Conservation (phyloP, 2,888 invertebrate species). For the Tenthredo livida region DNA sequence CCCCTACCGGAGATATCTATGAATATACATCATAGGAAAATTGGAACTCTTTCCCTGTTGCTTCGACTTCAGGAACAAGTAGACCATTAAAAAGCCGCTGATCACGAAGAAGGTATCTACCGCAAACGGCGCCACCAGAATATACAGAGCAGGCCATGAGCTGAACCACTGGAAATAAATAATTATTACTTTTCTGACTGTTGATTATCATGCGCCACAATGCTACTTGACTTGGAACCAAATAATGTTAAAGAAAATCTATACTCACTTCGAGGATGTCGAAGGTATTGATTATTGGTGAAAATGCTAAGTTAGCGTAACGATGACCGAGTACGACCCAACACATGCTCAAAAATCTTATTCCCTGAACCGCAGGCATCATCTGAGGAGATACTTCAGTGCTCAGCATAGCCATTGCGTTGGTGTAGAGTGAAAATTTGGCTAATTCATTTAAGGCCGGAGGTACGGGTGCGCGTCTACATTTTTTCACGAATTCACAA, state of each 20-base stretch:
- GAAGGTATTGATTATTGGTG: background rate
- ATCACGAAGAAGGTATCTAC: slow-evolving; percentile 79
- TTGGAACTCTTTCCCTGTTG: slow-evolving; percentile 72
- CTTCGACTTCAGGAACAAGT: slow-evolving; percentile 73
- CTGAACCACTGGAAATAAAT: slow-evolving; percentile 71
- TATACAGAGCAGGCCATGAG: slow-evolving; percentile 73
- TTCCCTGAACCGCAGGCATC: slow-evolving; percentile 78
- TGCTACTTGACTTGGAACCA: background rate
- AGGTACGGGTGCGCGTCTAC: background rate
- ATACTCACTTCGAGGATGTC: slow-evolving; percentile 11
- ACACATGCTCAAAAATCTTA: slow-evolving; percentile 79
- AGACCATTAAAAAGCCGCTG: slow-evolving; percentile 77
- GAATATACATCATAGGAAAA: slow-evolving; percentile 75
- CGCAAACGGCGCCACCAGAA: slow-evolving; percentile 76
- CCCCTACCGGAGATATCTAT: slow-evolving; percentile 77
- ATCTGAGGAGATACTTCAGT: slow-evolving; percentile 66
- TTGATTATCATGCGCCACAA: background rate
- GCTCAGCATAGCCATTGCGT: slow-evolving; percentile 72
- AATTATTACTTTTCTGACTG: background rate
- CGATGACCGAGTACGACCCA: slow-evolving; percentile 79
- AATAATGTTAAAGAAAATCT: background rate
- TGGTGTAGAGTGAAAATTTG: slow-evolving; percentile 76
- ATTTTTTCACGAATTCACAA: slow-evolving; percentile 60
- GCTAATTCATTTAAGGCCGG: slow-evolving; percentile 58
- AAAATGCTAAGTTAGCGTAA: slow-evolving; percentile 70